Base-by-base conservation (phyloP, 2,888 invertebrate genomes). In the Colostygia pectinataria region DNA sequence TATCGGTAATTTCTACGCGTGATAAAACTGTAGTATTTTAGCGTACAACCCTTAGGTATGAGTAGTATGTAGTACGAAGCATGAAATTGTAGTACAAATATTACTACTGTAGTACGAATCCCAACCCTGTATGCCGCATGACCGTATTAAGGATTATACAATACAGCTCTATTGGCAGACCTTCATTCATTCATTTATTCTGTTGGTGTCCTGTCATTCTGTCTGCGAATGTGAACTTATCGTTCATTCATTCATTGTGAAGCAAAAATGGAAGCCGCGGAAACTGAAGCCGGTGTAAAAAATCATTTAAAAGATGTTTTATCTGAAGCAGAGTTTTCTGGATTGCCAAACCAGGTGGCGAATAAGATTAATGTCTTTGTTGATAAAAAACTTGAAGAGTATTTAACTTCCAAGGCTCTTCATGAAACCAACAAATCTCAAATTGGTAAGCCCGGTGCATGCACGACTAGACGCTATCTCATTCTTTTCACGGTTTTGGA, bases 331-430 rank as follows among this genome's bases (percentile, higher is more conserved):
- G 90, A 90, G 76, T 63, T 86, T 49, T 68, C 77, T 34, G 71
- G 63, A 57, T 62, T 90, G 58, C 79, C 90, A 12, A 65, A 68
- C 54, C 63, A 68, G 27, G 63, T 88, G 59, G 78, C 77, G 43
- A 69, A 91, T 60, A 95, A 95, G 83, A 86, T 96, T 28, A 93
- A 93, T 64, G 76, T 63, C 2, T 88, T 83, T 54, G 87, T 89
- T 65, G 89, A 88, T 50, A 61, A 91, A 47, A 93, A 93, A 74
- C 93, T 94, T 70, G 94, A 94, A 66, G 94, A 94, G 74, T 93
- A 93, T 59, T 88, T 95, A 65, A 94, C 94, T 45, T 91, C 94
- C 18, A 95, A 94, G 80, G 95, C 95, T 2, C 90, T 95, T 20
- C 93, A 93, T 54, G 95, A 95, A 84, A 92, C 93, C 53, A 92